A percentile compares a stretch with the other conserved stretches of the same genome.
Conservation (phyloP, 2,113 vertebrate species). For the Jaculus jaculus region DNA sequence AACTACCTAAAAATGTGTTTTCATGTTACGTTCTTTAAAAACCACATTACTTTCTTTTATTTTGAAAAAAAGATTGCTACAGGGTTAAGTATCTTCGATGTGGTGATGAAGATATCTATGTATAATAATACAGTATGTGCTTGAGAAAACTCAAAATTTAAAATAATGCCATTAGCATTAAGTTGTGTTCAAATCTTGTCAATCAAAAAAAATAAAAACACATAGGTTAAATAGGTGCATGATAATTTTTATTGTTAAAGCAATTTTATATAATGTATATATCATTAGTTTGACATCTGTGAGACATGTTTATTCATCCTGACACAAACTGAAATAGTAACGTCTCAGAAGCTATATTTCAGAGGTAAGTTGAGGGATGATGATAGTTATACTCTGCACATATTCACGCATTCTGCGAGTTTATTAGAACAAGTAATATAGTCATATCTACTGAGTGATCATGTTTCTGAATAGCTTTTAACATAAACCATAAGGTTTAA, state of each 20-base stretch:
- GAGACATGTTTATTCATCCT: too few relatives aligned
- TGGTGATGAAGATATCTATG: not conserved
- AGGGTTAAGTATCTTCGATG: not conserved
- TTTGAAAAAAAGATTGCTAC: conserved; percentile 10
- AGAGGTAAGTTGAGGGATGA: not conserved
- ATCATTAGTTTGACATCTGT: too few relatives aligned
- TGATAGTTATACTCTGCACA: not conserved
- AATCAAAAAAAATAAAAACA: not conserved
- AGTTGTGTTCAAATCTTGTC: not conserved
- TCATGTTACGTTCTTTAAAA: not conserved
- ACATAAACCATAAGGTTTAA: not conserved
- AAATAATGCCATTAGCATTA: not conserved
- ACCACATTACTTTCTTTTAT: not conserved
- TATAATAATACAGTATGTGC: not conserved
- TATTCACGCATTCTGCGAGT: not conserved
- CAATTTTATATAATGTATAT: not conserved
- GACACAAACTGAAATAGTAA: not conserved
- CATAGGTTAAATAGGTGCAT: not conserved
- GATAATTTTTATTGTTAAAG: not conserved
- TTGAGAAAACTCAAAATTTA: not conserved
- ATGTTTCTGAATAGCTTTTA: not conserved
- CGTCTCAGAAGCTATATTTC: not conserved
- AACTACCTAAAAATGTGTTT: conserved; percentile 29
- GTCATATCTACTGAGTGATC: not conserved
- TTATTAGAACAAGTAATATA: not conserved